Percentiles rank a stretch among this genome's conserved stretches.
Conservation (phyloP, 2,797 vertebrate species). For the Squalus acanthias region DNA sequence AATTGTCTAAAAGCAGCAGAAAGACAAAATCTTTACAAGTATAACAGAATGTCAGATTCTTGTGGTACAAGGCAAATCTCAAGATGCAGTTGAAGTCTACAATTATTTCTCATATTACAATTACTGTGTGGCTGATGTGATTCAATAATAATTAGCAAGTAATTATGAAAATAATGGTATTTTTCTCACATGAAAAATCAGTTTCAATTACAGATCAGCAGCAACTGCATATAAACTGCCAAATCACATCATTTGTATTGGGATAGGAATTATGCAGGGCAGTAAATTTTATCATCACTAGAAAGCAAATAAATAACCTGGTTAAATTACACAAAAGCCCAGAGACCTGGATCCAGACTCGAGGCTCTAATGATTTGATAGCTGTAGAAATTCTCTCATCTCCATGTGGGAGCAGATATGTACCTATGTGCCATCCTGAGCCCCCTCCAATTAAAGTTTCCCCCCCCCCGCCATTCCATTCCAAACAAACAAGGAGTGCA, state of each 20-base stretch:
- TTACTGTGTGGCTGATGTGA: not conserved
- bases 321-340: not conserved
- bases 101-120: not conserved
- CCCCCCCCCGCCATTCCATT: not conserved
- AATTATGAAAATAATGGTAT: not conserved
- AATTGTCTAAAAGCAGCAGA: not conserved
- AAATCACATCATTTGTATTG: not conserved
- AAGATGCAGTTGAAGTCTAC: not conserved
- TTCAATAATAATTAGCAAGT: conserved; percentile 1
- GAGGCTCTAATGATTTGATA: not conserved
- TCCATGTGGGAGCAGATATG: not conserved
- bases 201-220: not conserved
- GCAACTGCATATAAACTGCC: not conserved
- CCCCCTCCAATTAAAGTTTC: too few relatives aligned
- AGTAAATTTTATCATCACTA: not conserved
- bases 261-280: not conserved
- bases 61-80: not conserved
- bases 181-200: not conserved
- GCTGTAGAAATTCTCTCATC: not conserved
- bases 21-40: not conserved
- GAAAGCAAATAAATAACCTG: not conserved
- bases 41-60: not conserved
- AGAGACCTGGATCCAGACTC: not conserved
- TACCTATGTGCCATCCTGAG: not conserved
- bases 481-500: not conserved